Base-by-base conservation (phyloP, 2,797 vertebrate genomes). In the Enteromius unitaeniatus region DNA sequence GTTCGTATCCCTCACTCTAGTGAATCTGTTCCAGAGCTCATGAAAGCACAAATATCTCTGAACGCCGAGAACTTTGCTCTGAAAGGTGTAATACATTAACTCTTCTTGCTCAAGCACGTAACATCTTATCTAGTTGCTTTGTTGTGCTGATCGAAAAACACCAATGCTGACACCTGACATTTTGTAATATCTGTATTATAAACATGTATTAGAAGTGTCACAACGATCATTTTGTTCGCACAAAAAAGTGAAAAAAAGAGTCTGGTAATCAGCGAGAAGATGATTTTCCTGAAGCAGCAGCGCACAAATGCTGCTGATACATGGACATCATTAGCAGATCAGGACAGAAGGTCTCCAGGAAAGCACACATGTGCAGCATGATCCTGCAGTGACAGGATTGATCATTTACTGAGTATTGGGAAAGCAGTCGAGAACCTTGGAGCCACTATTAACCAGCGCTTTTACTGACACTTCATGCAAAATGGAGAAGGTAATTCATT, bases 21-120 rank as follows among this genome's bases (percentile, higher is more conserved):
- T 11, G 73, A 65, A 62, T 84, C 53, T 82, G 70, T 34, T 34
- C 58, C 60, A 26, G 17, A 76, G 45, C 21, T 51, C 26, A 49
- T 23, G 34, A 45, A 58, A 34, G 3, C 14, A 9, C 3, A n/a
- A 1, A 28, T 83, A 34, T 77, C 34, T 34, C 62, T 40, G 31
- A 77, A 34, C 3, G 0, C 37, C 2, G 75, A 68, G 62, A 83
- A 95, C 94, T 95, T 95, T 95, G 94, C 65, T 70, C 73, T 72
- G 49, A 31, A 23, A 15, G 23, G 51, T 83, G 92, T 95, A 82
- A 92, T 93, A 94, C 83, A 94, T 94, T 94, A 94, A 94, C 93
- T 85, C 84, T 62, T 23, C 2, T 55, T 81, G 53, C 62, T 72
- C 19, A 74, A 82, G 75, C 69, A 1, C 53, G 6, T 67, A 64